Evolutionary conservation across 2,888 invertebrate species (phyloP).

Genomic region (Coelogynopora nodosa): DNA sequence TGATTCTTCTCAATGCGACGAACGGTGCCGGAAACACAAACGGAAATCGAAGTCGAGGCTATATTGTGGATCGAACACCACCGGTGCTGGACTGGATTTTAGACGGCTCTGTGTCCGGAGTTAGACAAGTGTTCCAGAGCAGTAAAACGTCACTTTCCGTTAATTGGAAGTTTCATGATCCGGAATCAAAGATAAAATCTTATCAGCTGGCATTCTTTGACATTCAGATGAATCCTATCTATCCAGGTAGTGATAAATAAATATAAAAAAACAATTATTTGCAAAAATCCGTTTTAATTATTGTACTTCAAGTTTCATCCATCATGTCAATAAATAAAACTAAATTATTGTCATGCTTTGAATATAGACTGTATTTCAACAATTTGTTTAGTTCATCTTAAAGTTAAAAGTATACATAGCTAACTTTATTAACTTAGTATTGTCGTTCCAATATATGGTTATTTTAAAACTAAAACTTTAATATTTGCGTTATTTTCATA

Average conservation of each 20-base stretch:
- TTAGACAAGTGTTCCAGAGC: slow-evolving; percentile 50
- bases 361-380: too few relatives aligned
- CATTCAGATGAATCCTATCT: background rate
- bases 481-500: too few relatives aligned
- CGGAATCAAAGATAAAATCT: slow-evolving; percentile 50
- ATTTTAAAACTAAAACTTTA: too few relatives aligned
- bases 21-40: slow-evolving; percentile 51
- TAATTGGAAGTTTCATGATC: slow-evolving; percentile 51
- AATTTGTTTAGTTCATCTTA: too few relatives aligned
- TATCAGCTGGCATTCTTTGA: background rate
- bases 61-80: slow-evolving; percentile 52
- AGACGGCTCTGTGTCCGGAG: slow-evolving; percentile 48
- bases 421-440: too few relatives aligned
- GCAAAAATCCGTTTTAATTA: too few relatives aligned
- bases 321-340: too few relatives aligned
- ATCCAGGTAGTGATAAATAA: background rate
- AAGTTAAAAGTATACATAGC: too few relatives aligned
- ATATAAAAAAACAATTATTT: background rate
- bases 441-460: too few relatives aligned
- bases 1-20: slow-evolving; percentile 49
- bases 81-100: slow-evolving; percentile 49
- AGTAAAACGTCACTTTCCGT: slow-evolving; percentile 47
- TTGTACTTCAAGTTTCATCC: too few relatives aligned
- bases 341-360: too few relatives aligned
- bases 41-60: slow-evolving; percentile 48